Percentiles rank a stretch among this genome's conserved stretches.
Evolutionary conservation across 2,797 vertebrate species (phyloP).

Genomic region (Leontocebus nigricollis): DNA sequence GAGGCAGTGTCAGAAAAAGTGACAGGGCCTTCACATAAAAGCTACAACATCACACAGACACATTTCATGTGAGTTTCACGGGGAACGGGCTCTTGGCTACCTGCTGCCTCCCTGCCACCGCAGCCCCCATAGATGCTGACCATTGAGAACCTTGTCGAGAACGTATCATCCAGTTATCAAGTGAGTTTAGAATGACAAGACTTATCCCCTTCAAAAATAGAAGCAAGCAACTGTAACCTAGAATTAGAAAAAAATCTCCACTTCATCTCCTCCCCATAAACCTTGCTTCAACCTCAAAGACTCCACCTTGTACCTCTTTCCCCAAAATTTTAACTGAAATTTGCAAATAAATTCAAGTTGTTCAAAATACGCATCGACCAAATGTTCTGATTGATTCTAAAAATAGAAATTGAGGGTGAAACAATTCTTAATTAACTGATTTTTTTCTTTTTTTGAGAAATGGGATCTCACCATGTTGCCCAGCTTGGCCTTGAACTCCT

Average conservation of each 20-base stretch:
- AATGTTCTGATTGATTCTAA: neutral
- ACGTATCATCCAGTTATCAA: neutral
- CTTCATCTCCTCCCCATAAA: neutral
- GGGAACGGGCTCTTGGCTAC: neutral
- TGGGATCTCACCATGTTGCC: neutral
- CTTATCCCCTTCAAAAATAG: neutral
- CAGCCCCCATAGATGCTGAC: neutral
- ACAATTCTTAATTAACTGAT: neutral
- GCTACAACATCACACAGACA: neutral
- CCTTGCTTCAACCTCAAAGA: neutral
- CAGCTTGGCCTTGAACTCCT: neutral
- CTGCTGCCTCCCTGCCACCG: neutral
- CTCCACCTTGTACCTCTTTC: neutral
- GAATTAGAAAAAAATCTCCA: neutral
- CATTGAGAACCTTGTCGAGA: neutral
- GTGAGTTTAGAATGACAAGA: neutral
- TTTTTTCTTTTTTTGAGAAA: neutral
- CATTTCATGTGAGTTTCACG: accelerated
- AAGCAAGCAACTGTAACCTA: neutral
- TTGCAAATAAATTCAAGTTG: neutral
- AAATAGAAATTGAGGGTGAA: neutral
- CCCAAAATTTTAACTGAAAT: neutral
- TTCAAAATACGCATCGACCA: neutral
- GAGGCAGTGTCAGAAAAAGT: neutral
- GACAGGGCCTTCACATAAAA: neutral